Evolutionary conservation across 1,140 invertebrate species (phyloP).

Genomic region (Sinonovacula constricta): DNA sequence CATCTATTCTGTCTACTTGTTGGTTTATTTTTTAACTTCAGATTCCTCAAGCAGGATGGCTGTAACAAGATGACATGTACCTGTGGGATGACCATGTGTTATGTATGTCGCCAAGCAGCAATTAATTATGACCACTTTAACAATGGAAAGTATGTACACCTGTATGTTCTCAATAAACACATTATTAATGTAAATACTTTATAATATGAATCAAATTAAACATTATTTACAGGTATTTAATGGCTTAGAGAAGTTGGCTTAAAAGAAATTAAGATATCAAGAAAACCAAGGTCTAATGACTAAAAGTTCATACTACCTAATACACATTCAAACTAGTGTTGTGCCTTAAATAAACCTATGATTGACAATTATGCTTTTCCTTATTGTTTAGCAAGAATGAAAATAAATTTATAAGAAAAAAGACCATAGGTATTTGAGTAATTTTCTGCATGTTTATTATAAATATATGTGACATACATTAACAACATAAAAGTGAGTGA

Average conservation of each 20-base stretch:
- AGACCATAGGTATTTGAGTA: too few species aligned
- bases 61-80: conserved; percentile 86
- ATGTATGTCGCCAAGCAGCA: conserved; percentile 83
- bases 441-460: too few species aligned
- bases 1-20: too few species aligned
- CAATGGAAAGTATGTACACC: conserved; percentile 45
- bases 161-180: conserved; percentile 8
- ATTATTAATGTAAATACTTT: neutral
- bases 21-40: too few species aligned
- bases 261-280: neutral
- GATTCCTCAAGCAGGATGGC: conserved; percentile 83
- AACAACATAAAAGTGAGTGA: too few species aligned
- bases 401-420: too few species aligned
- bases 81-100: conserved; percentile 86
- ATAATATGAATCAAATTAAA: too few species aligned
- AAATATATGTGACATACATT: too few species aligned
- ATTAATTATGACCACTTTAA: conserved; percentile 83
- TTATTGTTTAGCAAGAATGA: neutral
- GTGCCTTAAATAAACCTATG: too few species aligned
- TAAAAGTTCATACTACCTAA: neutral
- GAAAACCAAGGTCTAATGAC: neutral
- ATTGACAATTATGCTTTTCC: neutral
- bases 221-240: too few species aligned
- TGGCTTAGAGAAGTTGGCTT: neutral
- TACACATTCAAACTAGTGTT: neutral